Base-by-base conservation (phyloP, 2,888 invertebrate genomes). In the Pheosia gnoma region DNA sequence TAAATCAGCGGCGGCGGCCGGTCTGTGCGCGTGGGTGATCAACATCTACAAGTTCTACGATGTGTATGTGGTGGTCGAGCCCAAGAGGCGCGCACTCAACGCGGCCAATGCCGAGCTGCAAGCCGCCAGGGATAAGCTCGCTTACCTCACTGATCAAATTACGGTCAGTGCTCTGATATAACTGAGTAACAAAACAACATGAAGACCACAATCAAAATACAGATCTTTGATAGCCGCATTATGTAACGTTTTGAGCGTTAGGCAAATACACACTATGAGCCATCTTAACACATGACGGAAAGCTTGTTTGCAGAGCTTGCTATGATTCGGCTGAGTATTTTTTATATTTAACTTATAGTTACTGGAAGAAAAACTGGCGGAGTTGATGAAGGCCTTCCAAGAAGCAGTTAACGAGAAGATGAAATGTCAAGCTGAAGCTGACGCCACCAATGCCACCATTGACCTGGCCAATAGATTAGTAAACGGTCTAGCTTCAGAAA, bases 21-120 rank as follows among this genome's bases (percentile, higher is more conserved):
- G 99, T 38, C 93, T 99, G 8, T 98, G 98, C 82, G 96, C 98
- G 2, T 99, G 99, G 98, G 98, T 98, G 3, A 96, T 98, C 72
- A 99, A 99, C 88, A 98, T 99, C 71, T 94, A 97, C 83, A 96
- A 95, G 77, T 98, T 98, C 90, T 97, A 98, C 89, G 96, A 97
- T 60, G 97, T 99, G 41, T 98, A 96, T 88, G 96, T 97, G 66
- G 96, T 98, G 47, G 98, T 99, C 0, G 98, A 98, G 84, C 99
- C 99, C 36, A 98, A 99, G 82, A 94, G 98, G 79, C 94, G 95
- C 62, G 98, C 99, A 3, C 94, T 99, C 39, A 95, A 96, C 36
- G 96, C 96, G 65, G 98, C 98, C 11, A 98, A 98, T 80, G 95
- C 95, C 3, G 98, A 98, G 79, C 88, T 98, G 55, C 95, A 95